Evolutionary conservation across 2,797 vertebrate species (phyloP), one percentile per base, ranked within the genome.

Genomic region (Florisuga fusca): DNA sequence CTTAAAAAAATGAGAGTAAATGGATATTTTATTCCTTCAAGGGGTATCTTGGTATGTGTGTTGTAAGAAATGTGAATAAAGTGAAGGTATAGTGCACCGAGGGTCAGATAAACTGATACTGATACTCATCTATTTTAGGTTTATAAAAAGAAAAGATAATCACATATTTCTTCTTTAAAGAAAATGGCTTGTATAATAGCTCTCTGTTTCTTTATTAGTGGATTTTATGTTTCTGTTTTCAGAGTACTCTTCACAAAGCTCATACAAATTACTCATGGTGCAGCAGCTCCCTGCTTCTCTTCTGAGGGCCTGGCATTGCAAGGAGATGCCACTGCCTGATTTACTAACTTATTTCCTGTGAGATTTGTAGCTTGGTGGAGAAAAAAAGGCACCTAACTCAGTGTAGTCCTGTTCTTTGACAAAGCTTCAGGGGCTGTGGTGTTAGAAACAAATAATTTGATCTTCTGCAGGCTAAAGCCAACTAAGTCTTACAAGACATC

Each of bases 391-490:
- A 13, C 29, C 33, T 46, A 45, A 31, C 48, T 84, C 53, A 15
- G 21, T 23, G n/a, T 45, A 53, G 26, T 27, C 13, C 22, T 19
- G 18, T 23, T 89, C 68, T 50, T 38, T 19, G 21, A 34, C 45
- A 72, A 27, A 67, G 9, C 2, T 3, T 53, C 12, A 53, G 27
- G 33, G 2, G 2, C 33, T 38, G 4, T 1, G 0, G 10, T 34
- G 26, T 66, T 84, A 41, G 57, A 81, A 85, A 75, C 38, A 87
- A 89, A 68, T 23, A 61, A n/a, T 7, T 6, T 0, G 0, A 16
- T 46, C 29, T 73, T 77, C 61, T 74, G 29, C 38, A 54, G 31
- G 11, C 43, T 55, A 74, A 53, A 41, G 8, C 10, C 43, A 81
- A 15, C 11, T 81, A 75, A 58, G 25, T 26, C 33, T 78, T 59